A percentile compares a stretch with the other conserved stretches of the same genome.
These are phyloP conservation scores for Cyprinus carpio DNA, from an alignment of 2,113 vertebrate species.

Conservation along the genomic window DNA sequence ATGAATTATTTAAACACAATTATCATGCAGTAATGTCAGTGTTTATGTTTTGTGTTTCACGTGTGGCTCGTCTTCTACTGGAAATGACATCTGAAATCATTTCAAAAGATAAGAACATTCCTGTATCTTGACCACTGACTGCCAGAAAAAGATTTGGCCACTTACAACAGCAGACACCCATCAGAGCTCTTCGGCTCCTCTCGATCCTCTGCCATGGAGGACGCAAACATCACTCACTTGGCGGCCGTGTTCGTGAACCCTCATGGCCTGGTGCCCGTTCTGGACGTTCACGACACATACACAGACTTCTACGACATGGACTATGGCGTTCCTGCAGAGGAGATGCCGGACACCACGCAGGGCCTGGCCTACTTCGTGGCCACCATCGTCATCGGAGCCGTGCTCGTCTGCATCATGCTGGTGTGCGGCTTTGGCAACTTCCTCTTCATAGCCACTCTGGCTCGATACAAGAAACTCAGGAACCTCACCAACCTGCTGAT, in stretches of 20 bases:
- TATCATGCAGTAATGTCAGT: not conserved
- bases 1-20: not conserved
- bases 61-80: not conserved
- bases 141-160: not conserved
- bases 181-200: not conserved
- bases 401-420: constrained; percentile 91
- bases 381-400: constrained; percentile 86
- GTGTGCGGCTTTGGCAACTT: constrained; percentile 78
- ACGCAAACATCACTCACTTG: constrained; percentile 65
- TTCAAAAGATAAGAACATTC: not conserved
- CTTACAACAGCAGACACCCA: not conserved
- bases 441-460: constrained; percentile 84
- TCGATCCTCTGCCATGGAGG: constrained; percentile 64
- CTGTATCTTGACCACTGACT: not conserved
- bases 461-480: constrained; percentile 90
- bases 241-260: constrained; percentile 66
- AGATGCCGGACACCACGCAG: constrained; percentile 87
- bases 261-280: constrained; percentile 56
- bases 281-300: constrained; percentile 70
- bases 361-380: constrained; percentile 89
- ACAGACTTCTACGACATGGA: constrained; percentile 79
- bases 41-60: constrained; percentile 35
- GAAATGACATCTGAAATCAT: not conserved
- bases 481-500: constrained; percentile 97
- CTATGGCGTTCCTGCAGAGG: constrained; percentile 84